phyloP scores from a whole-genome alignment of 2,797 vertebrate genomes.

The Echeneis naucrates region DNA sequence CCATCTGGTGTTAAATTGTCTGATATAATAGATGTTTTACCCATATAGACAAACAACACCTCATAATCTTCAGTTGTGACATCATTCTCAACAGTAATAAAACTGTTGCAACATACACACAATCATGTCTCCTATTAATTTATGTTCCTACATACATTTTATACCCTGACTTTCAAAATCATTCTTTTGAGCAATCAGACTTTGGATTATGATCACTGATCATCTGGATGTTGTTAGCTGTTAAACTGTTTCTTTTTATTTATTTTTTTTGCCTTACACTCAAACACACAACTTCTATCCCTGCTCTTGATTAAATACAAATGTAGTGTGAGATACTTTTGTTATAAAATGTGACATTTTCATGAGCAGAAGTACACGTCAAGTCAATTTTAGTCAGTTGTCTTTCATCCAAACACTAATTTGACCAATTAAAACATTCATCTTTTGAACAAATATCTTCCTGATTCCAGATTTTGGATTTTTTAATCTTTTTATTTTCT shows the following conservation, averaged over 20 bases:
- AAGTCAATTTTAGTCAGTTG: not conserved
- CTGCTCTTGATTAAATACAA: not conserved
- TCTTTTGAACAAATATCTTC: not conserved
- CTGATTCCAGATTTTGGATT: not conserved
- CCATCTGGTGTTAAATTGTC: constrained; percentile 30
- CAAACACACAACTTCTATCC: not conserved
- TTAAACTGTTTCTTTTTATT: constrained; percentile 2
- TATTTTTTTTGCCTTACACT: constrained; percentile 10
- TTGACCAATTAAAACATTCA: not conserved
- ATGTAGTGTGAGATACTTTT: not conserved
- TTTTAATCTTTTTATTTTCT: not conserved
- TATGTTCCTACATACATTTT: constrained; percentile 15
- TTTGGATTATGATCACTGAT: constrained; percentile 12
- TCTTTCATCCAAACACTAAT: not conserved
- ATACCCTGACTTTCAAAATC: constrained; percentile 15
- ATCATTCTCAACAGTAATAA: not conserved
- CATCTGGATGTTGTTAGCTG: constrained; percentile 4
- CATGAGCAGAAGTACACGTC: no score
- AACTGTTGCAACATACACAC: no score
- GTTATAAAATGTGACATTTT: not conserved
- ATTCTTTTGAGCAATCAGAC: constrained; percentile 30
- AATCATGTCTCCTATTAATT: no score
- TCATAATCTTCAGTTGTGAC: not conserved
- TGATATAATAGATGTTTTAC: not conserved
- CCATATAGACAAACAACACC: not conserved